A percentile compares a stretch with the other conserved stretches of the same genome.
These are phyloP conservation scores for Atethmia centrago DNA, from an alignment of 2,888 invertebrate species.

Conservation along the genomic window DNA sequence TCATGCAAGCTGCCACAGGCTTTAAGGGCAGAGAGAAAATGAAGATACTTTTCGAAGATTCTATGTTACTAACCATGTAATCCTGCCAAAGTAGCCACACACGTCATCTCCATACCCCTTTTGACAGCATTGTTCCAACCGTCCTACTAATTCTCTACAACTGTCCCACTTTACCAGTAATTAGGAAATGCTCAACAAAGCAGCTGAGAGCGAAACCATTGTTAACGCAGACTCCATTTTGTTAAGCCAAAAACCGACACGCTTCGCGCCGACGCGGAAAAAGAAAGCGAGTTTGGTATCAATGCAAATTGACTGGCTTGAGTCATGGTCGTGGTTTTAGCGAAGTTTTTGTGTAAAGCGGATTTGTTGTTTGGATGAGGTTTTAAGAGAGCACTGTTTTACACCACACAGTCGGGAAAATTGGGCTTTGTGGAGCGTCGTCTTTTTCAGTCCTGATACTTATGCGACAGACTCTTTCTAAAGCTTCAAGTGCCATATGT, in stretches of 20 bases:
- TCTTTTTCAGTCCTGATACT: no score
- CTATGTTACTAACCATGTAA: neutral
- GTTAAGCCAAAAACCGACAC: slow-evolving; percentile 41
- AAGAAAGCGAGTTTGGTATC: slow-evolving; percentile 43
- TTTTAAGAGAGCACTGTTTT: neutral
- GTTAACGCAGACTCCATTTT: slow-evolving; percentile 46
- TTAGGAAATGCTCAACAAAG: slow-evolving; percentile 25
- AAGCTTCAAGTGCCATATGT: neutral
- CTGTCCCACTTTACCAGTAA: slow-evolving; percentile 26
- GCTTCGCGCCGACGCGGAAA: slow-evolving; percentile 36
- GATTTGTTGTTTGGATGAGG: neutral
- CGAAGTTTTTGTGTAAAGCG: slow-evolving; percentile 6
- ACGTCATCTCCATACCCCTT: neutral
- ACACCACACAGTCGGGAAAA: neutral
- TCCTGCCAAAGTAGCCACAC: neutral
- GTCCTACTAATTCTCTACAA: neutral
- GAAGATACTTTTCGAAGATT: neutral
- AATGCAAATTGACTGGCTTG: slow-evolving; percentile 30
- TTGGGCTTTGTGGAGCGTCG: no score
- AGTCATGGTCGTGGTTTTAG: slow-evolving; percentile 36
- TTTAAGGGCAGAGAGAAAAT: neutral
- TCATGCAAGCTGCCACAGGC: no score
- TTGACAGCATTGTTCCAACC: neutral
- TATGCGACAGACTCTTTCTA: no score
- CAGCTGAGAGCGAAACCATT: slow-evolving; percentile 28